Percentiles rank a stretch among this genome's conserved stretches.
These are phyloP conservation scores for Caenorhabditis sulstoni DNA, from an alignment of 2,888 invertebrate genomes.

Conservation along the genomic window DNA sequence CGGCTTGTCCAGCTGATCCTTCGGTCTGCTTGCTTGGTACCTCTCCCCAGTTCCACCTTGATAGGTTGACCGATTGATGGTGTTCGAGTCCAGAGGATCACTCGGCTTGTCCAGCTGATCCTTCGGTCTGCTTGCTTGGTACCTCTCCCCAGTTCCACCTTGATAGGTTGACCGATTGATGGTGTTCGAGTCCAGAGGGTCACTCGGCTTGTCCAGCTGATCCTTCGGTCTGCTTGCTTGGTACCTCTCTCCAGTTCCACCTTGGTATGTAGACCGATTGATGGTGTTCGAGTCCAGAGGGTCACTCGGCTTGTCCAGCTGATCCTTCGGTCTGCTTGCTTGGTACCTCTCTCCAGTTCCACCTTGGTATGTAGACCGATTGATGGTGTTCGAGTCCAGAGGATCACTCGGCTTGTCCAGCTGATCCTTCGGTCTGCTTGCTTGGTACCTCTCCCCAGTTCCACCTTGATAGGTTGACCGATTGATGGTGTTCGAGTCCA, in stretches of 20 bases:
- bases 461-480: constrained; percentile 35
- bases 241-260: constrained; percentile 30
- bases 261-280: constrained; percentile 37
- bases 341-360: constrained; percentile 23
- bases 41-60: constrained; percentile 29
- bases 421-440: constrained; percentile 20
- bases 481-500: constrained; percentile 30
- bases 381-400: constrained; percentile 26
- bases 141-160: constrained; percentile 24
- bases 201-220: constrained; percentile 11
- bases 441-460: constrained; percentile 16
- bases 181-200: constrained; percentile 12
- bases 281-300: constrained; percentile 23
- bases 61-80: constrained; percentile 29
- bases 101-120: constrained; percentile 14
- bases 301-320: constrained; percentile 22
- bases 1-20: constrained; percentile 17
- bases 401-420: constrained; percentile 27
- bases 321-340: constrained; percentile 21
- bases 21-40: constrained; percentile 18
- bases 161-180: constrained; percentile 28
- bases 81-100: constrained; percentile 11
- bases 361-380: constrained; percentile 30
- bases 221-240: constrained; percentile 22
- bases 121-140: constrained; percentile 16